A percentile compares a stretch with the other conserved stretches of the same genome.
Evolutionary conservation across 2,113 vertebrate species (phyloP).

Genomic region (Plotosus lineatus): DNA sequence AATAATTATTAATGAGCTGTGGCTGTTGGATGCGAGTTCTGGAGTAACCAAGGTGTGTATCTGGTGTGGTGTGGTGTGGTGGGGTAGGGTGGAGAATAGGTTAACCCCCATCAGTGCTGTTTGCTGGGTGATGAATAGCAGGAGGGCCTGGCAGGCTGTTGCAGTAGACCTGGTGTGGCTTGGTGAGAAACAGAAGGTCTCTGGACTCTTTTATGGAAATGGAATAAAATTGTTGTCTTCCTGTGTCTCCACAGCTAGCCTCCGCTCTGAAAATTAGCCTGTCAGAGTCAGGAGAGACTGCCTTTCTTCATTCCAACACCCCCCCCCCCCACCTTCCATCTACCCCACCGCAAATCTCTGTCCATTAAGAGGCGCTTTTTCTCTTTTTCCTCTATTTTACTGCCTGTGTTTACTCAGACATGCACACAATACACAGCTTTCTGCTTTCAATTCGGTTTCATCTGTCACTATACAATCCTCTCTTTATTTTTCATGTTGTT

Average conservation of each 20-base stretch:
- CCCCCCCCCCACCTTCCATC: slow-evolving; percentile 20
- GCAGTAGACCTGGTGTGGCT: slow-evolving; percentile 45
- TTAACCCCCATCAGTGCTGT: slow-evolving; percentile 36
- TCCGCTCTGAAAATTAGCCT: slow-evolving; percentile 79
- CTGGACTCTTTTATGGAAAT: slow-evolving; percentile 91
- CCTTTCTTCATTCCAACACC: slow-evolving; percentile 74
- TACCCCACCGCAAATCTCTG: slow-evolving; percentile 13
- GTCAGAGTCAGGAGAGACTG: slow-evolving; percentile 73
- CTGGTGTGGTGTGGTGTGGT: slow-evolving; percentile 12
- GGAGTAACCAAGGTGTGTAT: slow-evolving; percentile 20
- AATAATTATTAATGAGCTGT: background rate
- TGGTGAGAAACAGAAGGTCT: slow-evolving; percentile 64
- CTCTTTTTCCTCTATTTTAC: slow-evolving; percentile 1
- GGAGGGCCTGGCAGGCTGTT: slow-evolving; percentile 40
- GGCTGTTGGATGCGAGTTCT: slow-evolving; percentile 17
- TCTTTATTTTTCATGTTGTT: background rate
- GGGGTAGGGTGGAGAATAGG: slow-evolving; percentile 22
- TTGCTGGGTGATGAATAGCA: slow-evolving; percentile 52
- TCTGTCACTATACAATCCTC: slow-evolving; percentile 1
- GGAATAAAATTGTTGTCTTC: slow-evolving; percentile 92
- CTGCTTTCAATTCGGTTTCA: background rate
- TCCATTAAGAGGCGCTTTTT: slow-evolving; percentile 49
- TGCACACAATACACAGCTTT: slow-evolving; percentile 17
- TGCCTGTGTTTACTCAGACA: slow-evolving; percentile 42
- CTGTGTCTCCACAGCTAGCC: slow-evolving; percentile 75